Base-by-base conservation (phyloP, 2,113 vertebrate species). In the Coregonus clupeaformis region DNA sequence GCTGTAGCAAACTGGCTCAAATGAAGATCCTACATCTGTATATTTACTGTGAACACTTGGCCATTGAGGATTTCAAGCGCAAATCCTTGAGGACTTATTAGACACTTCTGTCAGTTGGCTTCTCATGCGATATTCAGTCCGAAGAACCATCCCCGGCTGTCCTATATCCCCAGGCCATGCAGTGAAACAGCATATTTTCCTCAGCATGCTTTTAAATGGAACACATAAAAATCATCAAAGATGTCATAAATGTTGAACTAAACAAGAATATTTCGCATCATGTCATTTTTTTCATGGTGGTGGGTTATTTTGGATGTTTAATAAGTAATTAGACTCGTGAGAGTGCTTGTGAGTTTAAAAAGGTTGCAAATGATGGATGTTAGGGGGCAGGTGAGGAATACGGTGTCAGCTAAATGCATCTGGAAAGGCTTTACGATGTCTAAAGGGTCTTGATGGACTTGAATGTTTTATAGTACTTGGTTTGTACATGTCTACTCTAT, bases 31-130 rank as follows among this genome's bases (percentile, higher is more conserved):
- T 42, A 9, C 36, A 42, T 42, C 36, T 11, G 7, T 42, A 80
- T 74, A 78, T 81, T 80, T 66, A 65, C 22, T 29, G 57, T 49
- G 69, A 75, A 68, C 77, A 60, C 72, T 68, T 25, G 66, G 80
- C 66, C 66, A 32, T 5, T 77, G 63, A 76, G 67, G 75, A 84
- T 78, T 72, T 32, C n/a, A 29, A 27, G 64, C 13, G 49, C 79
- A 62, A 77, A 57, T 71, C 69, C 69, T 79, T 72, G 47, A 64
- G 55, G 36, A 68, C 27, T 64, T 22, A 32, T 74, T 75, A 67
- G 49, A 36, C 64, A 42, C 45, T 45, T 2, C 22, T 42, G 62
- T 27, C 68, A 77, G 74, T 18, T 75, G 18, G 32, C n/a, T n/a
- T 42, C 16, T 67, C 72, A 20, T 71, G 49, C 71, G 63, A 76